These are phyloP conservation scores for Rhizomys pruinosus DNA, from an alignment of 2,113 vertebrate genomes.

Conservation along the genomic window DNA sequence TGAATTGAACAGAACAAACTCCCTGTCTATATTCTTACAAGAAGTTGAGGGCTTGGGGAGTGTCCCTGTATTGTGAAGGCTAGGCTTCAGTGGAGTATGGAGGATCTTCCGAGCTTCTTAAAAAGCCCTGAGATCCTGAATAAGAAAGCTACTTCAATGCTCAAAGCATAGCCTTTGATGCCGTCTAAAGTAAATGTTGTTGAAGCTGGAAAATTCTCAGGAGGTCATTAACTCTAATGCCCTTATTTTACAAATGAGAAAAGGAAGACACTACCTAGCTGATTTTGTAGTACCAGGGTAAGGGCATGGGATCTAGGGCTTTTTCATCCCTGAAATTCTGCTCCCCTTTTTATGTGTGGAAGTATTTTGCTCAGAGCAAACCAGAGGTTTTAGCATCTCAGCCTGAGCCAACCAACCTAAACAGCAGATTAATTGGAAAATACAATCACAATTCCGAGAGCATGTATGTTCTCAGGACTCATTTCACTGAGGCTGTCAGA, in stretches of 20 bases:
- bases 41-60: not conserved
- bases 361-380: slow-evolving; percentile 55
- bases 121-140: not conserved
- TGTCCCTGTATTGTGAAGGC: not conserved
- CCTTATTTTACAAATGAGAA: slow-evolving; percentile 42
- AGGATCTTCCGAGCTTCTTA: not conserved
- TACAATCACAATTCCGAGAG: not conserved
- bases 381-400: slow-evolving; percentile 49
- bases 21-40: too few species aligned
- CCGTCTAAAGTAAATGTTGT: slow-evolving; percentile 39
- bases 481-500: slow-evolving; percentile 25
- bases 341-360: not conserved
- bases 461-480: slow-evolving; percentile 27
- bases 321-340: not conserved
- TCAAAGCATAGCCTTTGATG: not conserved
- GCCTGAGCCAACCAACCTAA: slow-evolving; percentile 28
- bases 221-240: slow-evolving; percentile 14
- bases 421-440: slow-evolving; percentile 42
- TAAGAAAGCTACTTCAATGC: not conserved
- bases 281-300: not conserved
- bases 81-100: not conserved
- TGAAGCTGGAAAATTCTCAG: slow-evolving; percentile 38
- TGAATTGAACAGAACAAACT: too few species aligned
- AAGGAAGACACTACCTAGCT: not conserved
- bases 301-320: not conserved